Evolutionary conservation across 2,888 invertebrate genomes (phyloP), one percentile per base, ranked within the genome.

Genomic region (Xylocampa areola): DNA sequence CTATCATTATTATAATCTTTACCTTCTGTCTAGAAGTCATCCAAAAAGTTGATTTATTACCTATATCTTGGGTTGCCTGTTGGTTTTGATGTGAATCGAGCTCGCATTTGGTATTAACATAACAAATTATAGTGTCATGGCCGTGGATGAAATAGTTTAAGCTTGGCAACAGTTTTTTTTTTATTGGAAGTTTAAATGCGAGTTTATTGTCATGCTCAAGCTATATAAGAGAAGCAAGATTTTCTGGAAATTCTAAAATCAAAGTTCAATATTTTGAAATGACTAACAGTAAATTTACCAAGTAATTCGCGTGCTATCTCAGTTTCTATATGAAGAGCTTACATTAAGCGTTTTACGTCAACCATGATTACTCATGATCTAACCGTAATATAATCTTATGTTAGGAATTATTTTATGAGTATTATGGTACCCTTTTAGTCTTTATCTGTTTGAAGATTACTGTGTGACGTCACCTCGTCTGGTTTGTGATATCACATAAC

Each of bases 41-140:
- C 32, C 40, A 60, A 67, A 58, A 60, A 70, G 7, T 21, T 53
- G 45, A 63, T 73, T 64, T 68, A 68, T 59, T 57, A 40, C 35
- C 13, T 16, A 47, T 50, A 37, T 41, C 41, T 35, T 35, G 37
- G 32, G 30, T 54, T 54, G 59, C 58, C 55, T 53, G 45, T 14
- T 29, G 39, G 43, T 47, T 52, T 55, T 48, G 43, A 8, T 33
- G 10, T 10, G 6, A 19, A 49, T 53, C 47, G 16, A 23, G 10
- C 16, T 39, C 23, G 25, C 11, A 23, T 36, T 32, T 17, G 2
- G 2, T 29, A 41, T 41, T 59, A 37, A 45, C 36, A 33, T 27
- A 14, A 16, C 13, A 1, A 25, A 23, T 16, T 6, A 39, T 14
- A 17, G 32, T 33, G 43, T 1, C 8, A n/a, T 8, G 14, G 14